phyloP scores from a whole-genome alignment of 2,797 vertebrate species.

The Myotis myotis region DNA sequence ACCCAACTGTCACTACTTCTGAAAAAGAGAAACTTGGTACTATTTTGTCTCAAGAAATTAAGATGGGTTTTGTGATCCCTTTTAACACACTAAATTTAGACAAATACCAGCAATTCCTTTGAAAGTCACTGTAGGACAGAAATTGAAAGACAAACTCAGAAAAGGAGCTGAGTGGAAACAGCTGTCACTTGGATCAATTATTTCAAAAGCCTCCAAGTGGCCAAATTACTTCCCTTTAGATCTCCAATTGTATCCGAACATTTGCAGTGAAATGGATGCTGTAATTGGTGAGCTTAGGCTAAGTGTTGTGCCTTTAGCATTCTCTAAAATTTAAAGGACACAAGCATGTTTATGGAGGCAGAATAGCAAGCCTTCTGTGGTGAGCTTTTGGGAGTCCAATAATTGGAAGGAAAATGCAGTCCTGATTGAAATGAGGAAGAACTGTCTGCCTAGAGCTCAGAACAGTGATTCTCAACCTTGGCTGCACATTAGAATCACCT shows the following conservation, averaged over 20 bases:
- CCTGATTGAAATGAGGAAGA: not conserved
- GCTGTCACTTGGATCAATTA: constrained; percentile 53
- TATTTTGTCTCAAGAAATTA: constrained; percentile 35
- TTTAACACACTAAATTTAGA: constrained; percentile 38
- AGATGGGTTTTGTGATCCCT: not conserved
- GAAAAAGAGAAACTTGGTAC: not conserved
- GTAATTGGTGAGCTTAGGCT: not conserved
- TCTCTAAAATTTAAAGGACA: constrained; percentile 32
- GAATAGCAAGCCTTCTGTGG: not conserved
- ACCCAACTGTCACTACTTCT: not conserved
- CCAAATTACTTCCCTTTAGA: constrained; percentile 45
- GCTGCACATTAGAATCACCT: no score
- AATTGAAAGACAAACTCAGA: constrained; percentile 34
- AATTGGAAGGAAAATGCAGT: not conserved
- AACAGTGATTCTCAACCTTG: not conserved
- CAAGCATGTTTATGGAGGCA: not conserved
- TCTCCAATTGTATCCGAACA: not conserved
- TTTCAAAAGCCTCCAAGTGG: constrained; percentile 29
- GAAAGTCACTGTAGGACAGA: constrained; percentile 36
- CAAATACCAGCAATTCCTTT: constrained; percentile 24
- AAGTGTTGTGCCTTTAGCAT: not conserved
- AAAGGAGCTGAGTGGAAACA: constrained; percentile 9
- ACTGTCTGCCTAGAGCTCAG: not conserved
- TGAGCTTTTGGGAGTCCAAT: not conserved
- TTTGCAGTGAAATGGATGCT: not conserved